A percentile compares a stretch with the other conserved stretches of the same genome.
phyloP scores from a whole-genome alignment of 2,888 invertebrate species.

The Elegia similella region DNA sequence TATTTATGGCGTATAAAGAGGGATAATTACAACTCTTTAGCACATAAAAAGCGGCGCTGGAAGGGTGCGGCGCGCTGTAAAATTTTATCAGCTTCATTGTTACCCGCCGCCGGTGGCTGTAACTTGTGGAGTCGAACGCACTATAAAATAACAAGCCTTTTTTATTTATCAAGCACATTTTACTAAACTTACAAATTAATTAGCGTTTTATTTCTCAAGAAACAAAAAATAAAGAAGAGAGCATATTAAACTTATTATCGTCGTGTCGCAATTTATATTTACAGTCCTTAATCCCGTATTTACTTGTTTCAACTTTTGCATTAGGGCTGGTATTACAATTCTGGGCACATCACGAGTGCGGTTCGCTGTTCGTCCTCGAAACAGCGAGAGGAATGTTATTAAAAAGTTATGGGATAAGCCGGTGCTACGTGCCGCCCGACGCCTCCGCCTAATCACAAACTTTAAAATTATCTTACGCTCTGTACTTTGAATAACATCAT shows the following conservation, averaged over 20 bases:
- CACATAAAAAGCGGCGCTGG: slow-evolving; percentile 69
- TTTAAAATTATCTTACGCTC: slow-evolving; percentile 68
- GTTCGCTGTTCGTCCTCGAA: slow-evolving; percentile 61
- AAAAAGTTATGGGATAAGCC: slow-evolving; percentile 78
- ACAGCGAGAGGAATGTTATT: slow-evolving; percentile 73
- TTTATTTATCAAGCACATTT: neutral
- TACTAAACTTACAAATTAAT: neutral
- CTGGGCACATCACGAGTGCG: slow-evolving; percentile 66
- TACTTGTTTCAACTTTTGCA: slow-evolving; percentile 59
- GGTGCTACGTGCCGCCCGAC: slow-evolving; percentile 53
- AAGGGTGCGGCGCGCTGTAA: slow-evolving; percentile 71
- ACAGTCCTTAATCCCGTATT: slow-evolving; percentile 31
- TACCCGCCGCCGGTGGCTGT: slow-evolving; percentile 46
- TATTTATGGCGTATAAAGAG: slow-evolving; percentile 80
- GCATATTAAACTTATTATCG: slow-evolving; percentile 4
- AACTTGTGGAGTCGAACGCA: neutral
- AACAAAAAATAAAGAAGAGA: neutral
- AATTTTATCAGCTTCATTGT: slow-evolving; percentile 72
- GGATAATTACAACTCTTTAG: slow-evolving; percentile 81
- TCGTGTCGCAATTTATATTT: slow-evolving; percentile 9
- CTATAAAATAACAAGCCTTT: neutral
- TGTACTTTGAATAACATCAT: slow-evolving; percentile 40
- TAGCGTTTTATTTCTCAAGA: neutral
- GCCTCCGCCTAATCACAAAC: slow-evolving; percentile 64
- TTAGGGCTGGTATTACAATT: slow-evolving; percentile 56